Conservation (phyloP, 2,888 invertebrate genomes). For the Tenthredo scrophulariae region DNA sequence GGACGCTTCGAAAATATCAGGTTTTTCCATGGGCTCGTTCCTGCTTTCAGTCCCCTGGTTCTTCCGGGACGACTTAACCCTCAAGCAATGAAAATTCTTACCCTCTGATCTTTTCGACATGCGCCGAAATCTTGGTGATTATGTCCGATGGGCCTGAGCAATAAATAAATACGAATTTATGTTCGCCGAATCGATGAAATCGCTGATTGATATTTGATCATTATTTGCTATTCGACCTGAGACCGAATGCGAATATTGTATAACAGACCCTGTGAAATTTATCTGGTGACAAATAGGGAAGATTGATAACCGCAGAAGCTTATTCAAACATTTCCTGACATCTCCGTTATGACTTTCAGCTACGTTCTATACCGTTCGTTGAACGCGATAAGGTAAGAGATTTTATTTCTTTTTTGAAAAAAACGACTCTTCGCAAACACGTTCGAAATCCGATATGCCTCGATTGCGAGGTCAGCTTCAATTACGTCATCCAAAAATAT, state of each 20-base stretch:
- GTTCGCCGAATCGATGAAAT: neutral
- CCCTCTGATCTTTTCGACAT: neutral
- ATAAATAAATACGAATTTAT: neutral
- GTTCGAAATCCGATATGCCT: constrained; percentile 50
- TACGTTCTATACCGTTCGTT: constrained; percentile 1
- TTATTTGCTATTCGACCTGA: neutral
- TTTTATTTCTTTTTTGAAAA: neutral
- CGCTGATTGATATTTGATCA: neutral
- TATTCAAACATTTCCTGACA: neutral
- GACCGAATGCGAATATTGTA: neutral
- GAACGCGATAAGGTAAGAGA: constrained; percentile 30
- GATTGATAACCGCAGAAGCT: neutral
- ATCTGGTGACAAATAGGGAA: neutral
- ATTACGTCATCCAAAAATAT: constrained; percentile 51
- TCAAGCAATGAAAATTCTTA: neutral
- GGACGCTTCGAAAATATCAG: constrained; percentile 9
- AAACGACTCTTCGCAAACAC: constrained; percentile 43
- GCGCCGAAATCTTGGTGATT: neutral
- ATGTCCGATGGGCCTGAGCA: neutral
- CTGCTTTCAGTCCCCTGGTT: neutral
- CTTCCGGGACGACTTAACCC: neutral
- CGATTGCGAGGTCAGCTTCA: constrained; percentile 48
- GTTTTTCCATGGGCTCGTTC: neutral
- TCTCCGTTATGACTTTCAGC: neutral
- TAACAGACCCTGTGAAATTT: neutral